A percentile compares a stretch with the other conserved stretches of the same genome.
These are phyloP conservation scores for Amphipyra berbera DNA, from an alignment of 2,888 invertebrate species.

Conservation along the genomic window DNA sequence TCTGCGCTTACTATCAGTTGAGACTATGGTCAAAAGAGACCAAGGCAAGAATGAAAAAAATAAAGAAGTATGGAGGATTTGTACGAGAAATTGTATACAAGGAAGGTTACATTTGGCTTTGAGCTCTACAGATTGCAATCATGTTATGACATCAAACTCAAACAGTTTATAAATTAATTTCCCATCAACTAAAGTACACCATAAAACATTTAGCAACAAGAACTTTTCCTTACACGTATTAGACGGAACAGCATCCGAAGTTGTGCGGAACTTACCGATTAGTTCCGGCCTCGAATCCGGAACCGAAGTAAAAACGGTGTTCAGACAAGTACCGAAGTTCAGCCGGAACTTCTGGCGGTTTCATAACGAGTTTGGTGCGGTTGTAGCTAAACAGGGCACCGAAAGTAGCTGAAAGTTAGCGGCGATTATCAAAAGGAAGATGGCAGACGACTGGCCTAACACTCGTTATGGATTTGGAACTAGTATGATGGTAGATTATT, in stretches of 20 bases:
- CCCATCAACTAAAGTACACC: conserved; percentile 1
- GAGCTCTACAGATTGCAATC: no score
- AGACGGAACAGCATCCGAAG: conserved; percentile 49
- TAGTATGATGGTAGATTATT: no score
- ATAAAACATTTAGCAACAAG: conserved; percentile 11
- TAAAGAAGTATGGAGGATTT: no score
- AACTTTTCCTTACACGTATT: conserved; percentile 46
- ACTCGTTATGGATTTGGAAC: no score
- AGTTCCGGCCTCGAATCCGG: conserved; percentile 62
- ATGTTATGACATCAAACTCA: conserved; percentile 3
- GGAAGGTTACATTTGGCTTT: no score
- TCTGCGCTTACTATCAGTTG: no score
- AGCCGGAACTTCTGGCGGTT: conserved; percentile 44
- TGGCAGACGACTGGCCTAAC: no score
- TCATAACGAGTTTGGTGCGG: conserved; percentile 53
- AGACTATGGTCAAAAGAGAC: no score
- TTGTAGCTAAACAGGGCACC: conserved; percentile 28
- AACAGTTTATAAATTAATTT: conserved; percentile 21
- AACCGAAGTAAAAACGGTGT: conserved; percentile 65
- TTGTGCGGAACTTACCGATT: conserved; percentile 65
- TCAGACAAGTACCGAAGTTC: conserved; percentile 53
- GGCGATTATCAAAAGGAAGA: conserved; percentile 1
- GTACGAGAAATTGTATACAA: no score
- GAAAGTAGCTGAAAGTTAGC: conserved; percentile 20
- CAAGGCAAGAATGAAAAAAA: no score